phyloP scores from a whole-genome alignment of 2,113 vertebrate genomes.

The Anguilla japonica region DNA sequence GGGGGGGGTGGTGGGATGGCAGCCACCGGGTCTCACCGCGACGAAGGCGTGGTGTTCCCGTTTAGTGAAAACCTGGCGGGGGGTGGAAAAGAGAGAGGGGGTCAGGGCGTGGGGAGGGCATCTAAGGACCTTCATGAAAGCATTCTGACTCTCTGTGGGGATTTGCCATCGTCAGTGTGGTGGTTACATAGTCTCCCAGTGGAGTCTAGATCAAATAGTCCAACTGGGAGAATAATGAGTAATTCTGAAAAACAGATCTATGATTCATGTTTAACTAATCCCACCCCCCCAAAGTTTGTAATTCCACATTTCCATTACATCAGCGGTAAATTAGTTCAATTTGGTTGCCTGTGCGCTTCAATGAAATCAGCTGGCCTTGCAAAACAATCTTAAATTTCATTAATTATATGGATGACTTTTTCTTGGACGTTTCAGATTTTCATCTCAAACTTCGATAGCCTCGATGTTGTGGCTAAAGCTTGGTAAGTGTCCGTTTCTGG shows the following conservation, averaged over 20 bases:
- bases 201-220: neutral
- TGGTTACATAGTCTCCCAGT: neutral
- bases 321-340: neutral
- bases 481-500: too few species aligned
- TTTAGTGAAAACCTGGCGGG: slow-evolving; percentile 82
- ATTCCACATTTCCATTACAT: neutral
- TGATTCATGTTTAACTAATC: neutral
- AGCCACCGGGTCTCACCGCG: slow-evolving; percentile 70
- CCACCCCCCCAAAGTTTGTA: neutral
- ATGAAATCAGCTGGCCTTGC: neutral
- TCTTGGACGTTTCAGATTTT: neutral
- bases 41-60: slow-evolving; percentile 81
- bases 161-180: neutral
- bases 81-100: neutral
- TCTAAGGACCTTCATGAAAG: neutral
- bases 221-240: neutral
- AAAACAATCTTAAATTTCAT: too few species aligned
- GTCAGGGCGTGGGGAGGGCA: neutral
- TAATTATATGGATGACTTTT: neutral
- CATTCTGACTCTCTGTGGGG: neutral
- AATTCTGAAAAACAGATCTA: neutral
- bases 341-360: neutral
- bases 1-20: slow-evolving; percentile 31
- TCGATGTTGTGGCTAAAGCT: neutral
- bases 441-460: neutral